Conservation (phyloP, 2,113 vertebrate genomes). For the Leptodactylus fuscus region DNA sequence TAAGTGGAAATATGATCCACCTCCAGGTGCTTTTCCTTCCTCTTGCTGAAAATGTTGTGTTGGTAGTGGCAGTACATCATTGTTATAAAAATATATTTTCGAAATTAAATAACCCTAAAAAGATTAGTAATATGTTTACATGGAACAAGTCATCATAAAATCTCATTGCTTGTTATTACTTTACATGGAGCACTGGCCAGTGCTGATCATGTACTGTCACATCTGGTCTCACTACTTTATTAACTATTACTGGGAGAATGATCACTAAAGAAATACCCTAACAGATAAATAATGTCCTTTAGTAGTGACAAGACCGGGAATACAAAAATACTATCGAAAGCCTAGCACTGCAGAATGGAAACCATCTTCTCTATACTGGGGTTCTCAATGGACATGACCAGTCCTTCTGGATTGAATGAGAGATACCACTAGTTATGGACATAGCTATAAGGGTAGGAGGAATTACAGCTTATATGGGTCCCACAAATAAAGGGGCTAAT, state of each 20-base stretch:
- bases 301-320: no score
- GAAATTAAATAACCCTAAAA: conserved; percentile 25
- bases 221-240: neutral
- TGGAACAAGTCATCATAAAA: conserved; percentile 14
- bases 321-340: no score
- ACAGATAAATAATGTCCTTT: no score
- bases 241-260: neutral
- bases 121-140: conserved; percentile 27
- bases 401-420: no score
- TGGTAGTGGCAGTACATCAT: conserved; percentile 48
- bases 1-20: conserved; percentile 64
- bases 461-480: no score
- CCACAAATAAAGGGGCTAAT: no score
- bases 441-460: no score
- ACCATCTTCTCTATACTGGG: no score
- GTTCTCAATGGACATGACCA: no score
- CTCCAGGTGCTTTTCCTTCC: conserved; percentile 67
- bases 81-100: conserved; percentile 50
- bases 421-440: no score
- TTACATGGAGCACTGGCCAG: conserved; percentile 4
- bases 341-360: no score
- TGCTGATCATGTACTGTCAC: neutral
- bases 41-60: conserved; percentile 52
- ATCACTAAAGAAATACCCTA: no score
- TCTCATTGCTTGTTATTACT: conserved; percentile 23